Base-by-base conservation (phyloP, 1,140 invertebrate species). In the Asobara japonica region DNA sequence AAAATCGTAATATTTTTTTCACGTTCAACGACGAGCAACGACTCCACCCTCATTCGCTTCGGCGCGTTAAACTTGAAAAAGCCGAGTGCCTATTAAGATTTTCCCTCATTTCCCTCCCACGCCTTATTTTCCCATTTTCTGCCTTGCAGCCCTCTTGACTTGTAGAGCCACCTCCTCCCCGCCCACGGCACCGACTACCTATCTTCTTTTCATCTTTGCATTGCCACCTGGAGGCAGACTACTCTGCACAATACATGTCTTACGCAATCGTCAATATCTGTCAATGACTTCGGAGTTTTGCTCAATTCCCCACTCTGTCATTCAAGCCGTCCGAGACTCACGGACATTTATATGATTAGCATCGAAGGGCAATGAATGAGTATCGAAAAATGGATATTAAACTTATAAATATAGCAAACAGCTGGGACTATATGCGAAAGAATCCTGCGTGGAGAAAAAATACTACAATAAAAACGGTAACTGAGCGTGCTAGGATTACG, bases 41-140 rank as follows among this genome's bases (percentile, higher is more conserved):
- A 62, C 60, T 62, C 60, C 60, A 62, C 60, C 60, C 60, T 62
- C 31, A 13, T 29, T 6, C 60, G 29, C 60, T 30, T 62, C 60
- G 29, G 29, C 60, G 60, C 60, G 10, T 31, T 31, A 31, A 13
- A 31, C 60, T 62, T 56, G 27, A 62, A 62, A 45, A 62, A 30
- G 60, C 30, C 18, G 29, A 62, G 60, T 62, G 29, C 60, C 60
- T 30, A 62, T 31, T 31, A 62, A 62, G 29, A 62, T 30, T 33
- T 31, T 16, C 29, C 22, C 20, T 22, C 27, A 6, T 48, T 48
- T 48, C 25, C 60, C n/a, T 30, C 60, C 27, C 16, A 6, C 51
- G 6, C n/a, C 18, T 27, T 27, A 56, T 56, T 56, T 22, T 20
- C 20, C 45, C 36, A n/a, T n/a, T 48, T 48, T 60, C 56, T 27